A percentile compares a stretch with the other conserved stretches of the same genome.
Evolutionary conservation across 1,140 invertebrate species (phyloP).

Genomic region (Heliconius himera): DNA sequence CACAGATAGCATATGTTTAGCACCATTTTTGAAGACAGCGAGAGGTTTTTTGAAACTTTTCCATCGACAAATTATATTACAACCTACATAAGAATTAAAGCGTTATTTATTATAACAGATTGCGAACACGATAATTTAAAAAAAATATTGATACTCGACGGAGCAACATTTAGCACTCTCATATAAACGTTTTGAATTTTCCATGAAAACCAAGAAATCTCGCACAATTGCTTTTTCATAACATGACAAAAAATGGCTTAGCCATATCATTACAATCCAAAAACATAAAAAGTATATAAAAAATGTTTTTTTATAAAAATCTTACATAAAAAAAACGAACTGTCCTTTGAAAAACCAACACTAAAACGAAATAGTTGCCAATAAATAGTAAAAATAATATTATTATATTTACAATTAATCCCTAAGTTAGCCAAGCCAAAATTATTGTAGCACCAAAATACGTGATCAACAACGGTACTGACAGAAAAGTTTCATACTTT

Average conservation of each 20-base stretch:
- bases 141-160: conserved; percentile 20
- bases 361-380: conserved; percentile 61
- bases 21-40: conserved; percentile 70
- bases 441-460: conserved; percentile 78
- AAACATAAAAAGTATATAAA: conserved; percentile 25
- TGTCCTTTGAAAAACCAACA: conserved; percentile 52
- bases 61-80: conserved; percentile 65
- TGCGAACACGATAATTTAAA: conserved; percentile 18
- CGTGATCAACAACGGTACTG: conserved; percentile 64
- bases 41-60: conserved; percentile 75
- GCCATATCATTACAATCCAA: conserved; percentile 45
- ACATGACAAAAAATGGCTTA: conserved; percentile 53
- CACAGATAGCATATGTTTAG: conserved; percentile 48
- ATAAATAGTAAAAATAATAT: conserved; percentile 72
- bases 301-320: conserved; percentile 2
- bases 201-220: conserved; percentile 1
- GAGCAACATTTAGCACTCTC: conserved; percentile 2
- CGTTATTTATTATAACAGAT: conserved; percentile 50
- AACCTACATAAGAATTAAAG: conserved; percentile 70
- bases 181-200: conserved; percentile 14
- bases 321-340: conserved; percentile 25
- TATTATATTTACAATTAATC: conserved; percentile 73
- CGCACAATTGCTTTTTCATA: background rate
- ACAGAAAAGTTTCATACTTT: conserved; percentile 75
- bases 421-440: conserved; percentile 79